phyloP scores from a whole-genome alignment of 2,113 vertebrate genomes.

The Bettongia penicillata region DNA sequence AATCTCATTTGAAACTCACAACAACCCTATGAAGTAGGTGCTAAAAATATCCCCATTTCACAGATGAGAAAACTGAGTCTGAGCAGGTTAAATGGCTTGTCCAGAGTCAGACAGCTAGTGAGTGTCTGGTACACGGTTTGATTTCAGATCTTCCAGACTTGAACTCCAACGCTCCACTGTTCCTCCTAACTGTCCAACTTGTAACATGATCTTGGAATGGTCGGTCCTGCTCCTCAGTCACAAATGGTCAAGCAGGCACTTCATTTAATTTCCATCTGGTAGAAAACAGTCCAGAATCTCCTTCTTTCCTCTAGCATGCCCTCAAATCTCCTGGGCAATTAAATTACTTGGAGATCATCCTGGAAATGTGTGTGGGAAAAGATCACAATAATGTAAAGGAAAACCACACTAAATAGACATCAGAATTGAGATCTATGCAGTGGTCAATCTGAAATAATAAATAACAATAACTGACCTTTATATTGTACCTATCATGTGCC shows the following conservation, averaged over 20 bases:
- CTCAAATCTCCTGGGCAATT: not conserved
- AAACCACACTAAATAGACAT: not conserved
- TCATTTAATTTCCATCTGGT: not conserved
- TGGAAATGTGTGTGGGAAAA: not conserved
- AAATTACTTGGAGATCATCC: not conserved
- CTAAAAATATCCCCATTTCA: not conserved
- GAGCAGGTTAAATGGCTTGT: not conserved
- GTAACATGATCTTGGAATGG: not conserved
- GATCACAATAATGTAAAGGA: not conserved
- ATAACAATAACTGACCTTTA: not conserved
- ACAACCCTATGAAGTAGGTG: not conserved
- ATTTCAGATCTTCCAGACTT: not conserved
- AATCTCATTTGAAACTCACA: not conserved
- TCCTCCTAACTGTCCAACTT: not conserved
- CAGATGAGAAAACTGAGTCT: not conserved
- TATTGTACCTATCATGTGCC: too few relatives aligned
- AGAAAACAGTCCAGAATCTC: not conserved
- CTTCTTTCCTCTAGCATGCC: not conserved
- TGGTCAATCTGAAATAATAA: not conserved
- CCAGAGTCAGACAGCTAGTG: not conserved
- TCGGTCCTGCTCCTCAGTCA: not conserved
- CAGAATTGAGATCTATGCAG: not conserved
- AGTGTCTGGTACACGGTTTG: not conserved
- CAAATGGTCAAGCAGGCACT: not conserved
- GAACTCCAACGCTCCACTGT: not conserved